phyloP scores from a whole-genome alignment of 2,888 invertebrate species.

The Tetragonula carbonaria region DNA sequence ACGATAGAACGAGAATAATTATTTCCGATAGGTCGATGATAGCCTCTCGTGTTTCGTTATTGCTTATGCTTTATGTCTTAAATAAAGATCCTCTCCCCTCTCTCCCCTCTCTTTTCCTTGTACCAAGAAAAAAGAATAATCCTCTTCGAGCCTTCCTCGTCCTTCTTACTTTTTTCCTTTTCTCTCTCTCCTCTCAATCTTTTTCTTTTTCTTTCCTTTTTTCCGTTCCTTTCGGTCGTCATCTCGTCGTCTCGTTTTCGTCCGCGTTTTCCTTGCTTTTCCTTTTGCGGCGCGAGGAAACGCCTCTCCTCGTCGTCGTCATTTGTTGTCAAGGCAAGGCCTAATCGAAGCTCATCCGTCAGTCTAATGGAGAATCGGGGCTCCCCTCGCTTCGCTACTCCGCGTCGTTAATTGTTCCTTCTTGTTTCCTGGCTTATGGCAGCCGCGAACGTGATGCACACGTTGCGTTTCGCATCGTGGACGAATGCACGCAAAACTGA shows the following conservation, averaged over 20 bases:
- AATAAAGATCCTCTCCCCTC: constrained; percentile 20
- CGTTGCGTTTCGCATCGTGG: too few species aligned
- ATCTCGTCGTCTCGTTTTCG: constrained; percentile 9
- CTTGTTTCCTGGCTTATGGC: constrained; percentile 17
- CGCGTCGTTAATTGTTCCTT: constrained; percentile 44
- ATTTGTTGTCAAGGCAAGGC: constrained; percentile 71
- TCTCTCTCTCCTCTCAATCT: neutral
- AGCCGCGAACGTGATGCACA: neutral
- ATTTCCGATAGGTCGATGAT: constrained; percentile 77
- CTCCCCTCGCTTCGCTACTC: constrained; percentile 36
- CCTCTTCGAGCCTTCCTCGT: neutral
- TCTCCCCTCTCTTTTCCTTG: neutral
- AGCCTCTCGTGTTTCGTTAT: constrained; percentile 66
- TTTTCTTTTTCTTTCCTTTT: neutral
- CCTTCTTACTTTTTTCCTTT: neutral
- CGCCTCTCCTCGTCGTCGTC: constrained; percentile 16
- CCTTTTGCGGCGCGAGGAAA: constrained; percentile 4
- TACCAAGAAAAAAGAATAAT: neutral
- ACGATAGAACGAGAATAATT: constrained; percentile 80
- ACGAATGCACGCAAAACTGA: neutral
- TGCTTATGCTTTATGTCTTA: constrained; percentile 76
- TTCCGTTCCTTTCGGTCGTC: neutral
- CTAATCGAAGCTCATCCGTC: constrained; percentile 77
- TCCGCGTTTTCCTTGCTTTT: constrained; percentile 3
- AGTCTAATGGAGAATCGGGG: constrained; percentile 73